Conservation (phyloP, 2,888 invertebrate species). For the Ethmia dodecea region DNA sequence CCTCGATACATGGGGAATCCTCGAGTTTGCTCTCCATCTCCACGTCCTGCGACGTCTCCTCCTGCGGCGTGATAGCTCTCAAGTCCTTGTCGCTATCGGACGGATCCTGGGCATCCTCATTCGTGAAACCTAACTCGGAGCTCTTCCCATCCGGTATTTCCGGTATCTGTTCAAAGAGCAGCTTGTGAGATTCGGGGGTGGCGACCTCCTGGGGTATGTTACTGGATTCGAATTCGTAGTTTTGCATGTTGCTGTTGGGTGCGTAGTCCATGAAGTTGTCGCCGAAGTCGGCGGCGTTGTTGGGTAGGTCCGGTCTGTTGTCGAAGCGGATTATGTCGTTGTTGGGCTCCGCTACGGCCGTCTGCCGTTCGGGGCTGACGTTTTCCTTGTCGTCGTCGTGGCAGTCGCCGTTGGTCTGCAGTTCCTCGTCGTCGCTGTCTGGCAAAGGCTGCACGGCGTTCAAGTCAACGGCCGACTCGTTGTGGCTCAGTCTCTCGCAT, state of each 20-base stretch:
- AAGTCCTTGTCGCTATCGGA: constrained; percentile 55
- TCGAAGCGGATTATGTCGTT: constrained; percentile 59
- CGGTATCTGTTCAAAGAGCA: constrained; percentile 69
- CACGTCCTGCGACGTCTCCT: constrained; percentile 53
- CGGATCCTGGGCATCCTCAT: constrained; percentile 54
- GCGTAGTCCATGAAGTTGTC: constrained; percentile 50
- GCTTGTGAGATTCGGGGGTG: constrained; percentile 70
- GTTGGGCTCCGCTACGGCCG: constrained; percentile 50
- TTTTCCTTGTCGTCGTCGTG: constrained; percentile 51
- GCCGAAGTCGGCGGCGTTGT: constrained; percentile 36
- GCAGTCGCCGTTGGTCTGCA: constrained; percentile 45
- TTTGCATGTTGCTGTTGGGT: constrained; percentile 40
- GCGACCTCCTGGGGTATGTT: constrained; percentile 46
- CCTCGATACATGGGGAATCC: constrained; percentile 38
- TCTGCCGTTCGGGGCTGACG: constrained; percentile 41
- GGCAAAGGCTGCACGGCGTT: constrained; percentile 79
- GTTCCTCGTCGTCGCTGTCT: constrained; percentile 69
- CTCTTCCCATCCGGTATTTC: constrained; percentile 72
- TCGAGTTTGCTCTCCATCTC: constrained; percentile 54
- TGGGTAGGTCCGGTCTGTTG: constrained; percentile 38
- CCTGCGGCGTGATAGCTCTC: constrained; percentile 46
- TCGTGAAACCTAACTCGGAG: constrained; percentile 62
- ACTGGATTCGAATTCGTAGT: constrained; percentile 48
- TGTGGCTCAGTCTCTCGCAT: constrained; percentile 53
- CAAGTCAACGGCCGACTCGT: constrained; percentile 70